A percentile compares a stretch with the other conserved stretches of the same genome.
Evolutionary conservation across 2,888 invertebrate genomes (phyloP).

Genomic region (Eugnorisma glareosa): DNA sequence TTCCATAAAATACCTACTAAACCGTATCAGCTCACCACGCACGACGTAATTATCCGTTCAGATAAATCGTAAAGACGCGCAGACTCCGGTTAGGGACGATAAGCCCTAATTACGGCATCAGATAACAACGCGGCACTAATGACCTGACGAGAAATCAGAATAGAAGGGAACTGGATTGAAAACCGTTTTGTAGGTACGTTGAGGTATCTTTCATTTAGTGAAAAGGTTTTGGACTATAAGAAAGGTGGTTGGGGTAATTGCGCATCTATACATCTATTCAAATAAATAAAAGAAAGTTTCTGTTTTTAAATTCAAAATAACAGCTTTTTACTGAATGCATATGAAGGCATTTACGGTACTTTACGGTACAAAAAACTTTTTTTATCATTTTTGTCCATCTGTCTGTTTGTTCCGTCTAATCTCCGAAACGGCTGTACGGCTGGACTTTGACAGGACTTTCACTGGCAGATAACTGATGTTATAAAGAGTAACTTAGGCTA

Average conservation of each 20-base stretch:
- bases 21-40: conserved; percentile 25
- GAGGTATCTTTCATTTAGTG: conserved; percentile 4
- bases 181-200: conserved; percentile 8
- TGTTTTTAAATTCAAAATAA: too few relatives aligned
- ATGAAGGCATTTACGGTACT: too few relatives aligned
- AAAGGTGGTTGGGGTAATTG: neutral
- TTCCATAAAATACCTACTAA: conserved; percentile 28
- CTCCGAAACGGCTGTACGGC: too few relatives aligned
- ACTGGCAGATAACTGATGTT: too few relatives aligned
- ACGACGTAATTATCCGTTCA: conserved; percentile 57
- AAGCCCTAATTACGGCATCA: conserved; percentile 65
- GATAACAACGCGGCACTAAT: conserved; percentile 59
- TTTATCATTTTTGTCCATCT: too few relatives aligned
- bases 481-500: too few relatives aligned
- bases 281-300: neutral
- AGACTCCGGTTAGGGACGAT: conserved; percentile 54
- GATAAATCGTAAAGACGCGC: conserved; percentile 62
- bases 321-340: too few relatives aligned
- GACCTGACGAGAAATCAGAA: conserved; percentile 47
- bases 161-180: conserved; percentile 13
- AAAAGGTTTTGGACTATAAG: neutral
- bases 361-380: too few relatives aligned
- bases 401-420: too few relatives aligned
- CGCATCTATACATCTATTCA: neutral
- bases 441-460: too few relatives aligned